Base-by-base conservation (phyloP, 2,113 vertebrate species). In the Atractosteus spatula region DNA sequence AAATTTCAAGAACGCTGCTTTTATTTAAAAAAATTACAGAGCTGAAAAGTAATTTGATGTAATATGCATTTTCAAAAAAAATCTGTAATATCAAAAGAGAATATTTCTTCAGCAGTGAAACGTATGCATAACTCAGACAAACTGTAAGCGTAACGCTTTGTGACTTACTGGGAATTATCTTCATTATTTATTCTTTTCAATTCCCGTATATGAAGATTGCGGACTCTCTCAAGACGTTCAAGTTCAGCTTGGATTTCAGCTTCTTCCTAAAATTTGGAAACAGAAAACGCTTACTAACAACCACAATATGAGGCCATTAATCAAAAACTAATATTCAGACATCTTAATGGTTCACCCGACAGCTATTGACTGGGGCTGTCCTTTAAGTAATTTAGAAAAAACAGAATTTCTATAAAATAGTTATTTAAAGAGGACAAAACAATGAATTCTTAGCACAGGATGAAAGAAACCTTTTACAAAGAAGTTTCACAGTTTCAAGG, bases 181-280 rank as follows among this genome's bases (percentile, higher is more conserved):
- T 99, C 97, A 80, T 99, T 99, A 89, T 97, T 99, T 94, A 99
- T 99, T 93, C 97, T 95, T 92, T 99, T 99, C 85, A 99, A 93
- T 80, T 99, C 97, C 86, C 97, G 95, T 89, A 99, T 99, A 86
- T 99, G 97, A 92, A 99, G 96, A 93, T 99, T 99, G 86, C 97
- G 93, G 80, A 99, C 97, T 85, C 97, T 95, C 91, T 99, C 97
- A 85, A 99, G 92, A 84, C 97, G 95, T 87, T 99, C 97, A 84
- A 99, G 91, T 92, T 99, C 97, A 69, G 96, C 96, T 91, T 99
- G 97, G 88, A 99, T 99, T 93, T 99, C 97, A 82, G 97, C 97
- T 89, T 99, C 97, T 87, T 99, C 97, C 97, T 99, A 91, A 84
- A 93, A 29, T 29, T 29, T 29, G 29, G 29, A 29, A 29, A 29